Base-by-base conservation (phyloP, 2,888 invertebrate genomes). In the Xanthorhoe designata region DNA sequence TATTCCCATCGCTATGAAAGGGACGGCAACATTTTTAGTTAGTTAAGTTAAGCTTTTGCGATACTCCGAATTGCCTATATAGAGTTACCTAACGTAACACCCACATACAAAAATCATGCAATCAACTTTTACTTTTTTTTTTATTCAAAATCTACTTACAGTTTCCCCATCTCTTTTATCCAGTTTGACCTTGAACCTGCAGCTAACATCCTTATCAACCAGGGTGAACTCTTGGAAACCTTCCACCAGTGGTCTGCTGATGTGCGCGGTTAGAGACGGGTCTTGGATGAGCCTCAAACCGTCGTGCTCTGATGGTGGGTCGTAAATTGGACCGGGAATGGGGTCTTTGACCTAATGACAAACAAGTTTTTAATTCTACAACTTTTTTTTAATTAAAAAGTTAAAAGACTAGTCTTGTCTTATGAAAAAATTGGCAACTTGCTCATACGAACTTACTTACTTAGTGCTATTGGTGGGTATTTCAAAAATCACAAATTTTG, bases 221-320 rank as follows among this genome's bases (percentile, higher is more conserved):
- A 94, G 77, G 0, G 83, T 82, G 72, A 93, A 88, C 73, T 88
- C 88, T 63, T 92, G 90, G 61, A 77, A 78, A 0, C 92, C 92
- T 9, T 81, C 71, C 5, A 75, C 81, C 45, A 93, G 70, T 1
- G 80, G 73, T 10, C 83, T 85, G 66, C 85, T 89, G 42, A 80
- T 64, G 69, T 89, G 88, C 0, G 87, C 81, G 0, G 84, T 77
- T 2, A 94, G 72, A 0, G 90, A 88, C 0, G 88, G 84, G 72
- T 95, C 94, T 0, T 77, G 80, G 70, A 88, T 88, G 15, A 95
- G 78, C 0, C 57, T 70, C 4, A 95, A 83, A 38, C 74, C 72
- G 68, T 95, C 94, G 71, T 83, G 83, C 38, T 80, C 80, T 0
- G 79, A 72, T 0, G 92, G 89, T 5, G 85, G 73, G 68, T 93